Base-by-base conservation (phyloP, 2,888 invertebrate genomes). In the Drosophila subsilvestris region DNA sequence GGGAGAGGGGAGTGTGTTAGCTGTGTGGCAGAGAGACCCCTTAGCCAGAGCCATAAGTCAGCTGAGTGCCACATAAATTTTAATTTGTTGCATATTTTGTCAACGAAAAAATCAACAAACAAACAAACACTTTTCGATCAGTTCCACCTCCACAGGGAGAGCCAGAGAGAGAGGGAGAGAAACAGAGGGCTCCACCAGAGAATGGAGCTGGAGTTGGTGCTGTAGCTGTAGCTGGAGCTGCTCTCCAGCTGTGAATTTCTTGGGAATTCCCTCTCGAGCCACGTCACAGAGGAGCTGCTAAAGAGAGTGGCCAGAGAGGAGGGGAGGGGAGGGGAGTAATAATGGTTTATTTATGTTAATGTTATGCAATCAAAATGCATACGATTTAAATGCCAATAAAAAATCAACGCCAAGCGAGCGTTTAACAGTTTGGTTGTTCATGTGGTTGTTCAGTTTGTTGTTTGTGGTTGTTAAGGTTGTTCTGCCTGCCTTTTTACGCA, bases 191-290 rank as follows among this genome's bases (percentile, higher is more conserved):
- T 12, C 32, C 32, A 37, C 37, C 14, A 37, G 37, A 37, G 37
- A 14, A n/a, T n/a, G 14, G 37, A 49, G 22, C 20, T 17, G 42
- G 32, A 27, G 29, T 32, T 32, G 63, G 10, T 20, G 20, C 20
- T 20, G 22, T 3, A 50, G n/a, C n/a, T n/a, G n/a, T 1, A 50
- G 37, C 12, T 45, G 4, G 47, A 43, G 45, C 53, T 22, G 49
- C 74, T 43, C 70, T 90, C 90, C 90, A 90, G 90, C 90, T 90
- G 90, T 90, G 90, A 90, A 90, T 90, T 90, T 90, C 90, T 90
- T 84, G 90, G 90, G 90, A 90, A 90, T 90, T 90, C 90, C 90
- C 90, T 90, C 37, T 57, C 25, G 17, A 43, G 54, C 54, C 54
- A 67, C 66, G 67, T 66, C 76, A 72, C 62, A 57, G 45, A 51